phyloP scores from a whole-genome alignment of 2,888 invertebrate genomes.

The Strigamia crassipes region DNA sequence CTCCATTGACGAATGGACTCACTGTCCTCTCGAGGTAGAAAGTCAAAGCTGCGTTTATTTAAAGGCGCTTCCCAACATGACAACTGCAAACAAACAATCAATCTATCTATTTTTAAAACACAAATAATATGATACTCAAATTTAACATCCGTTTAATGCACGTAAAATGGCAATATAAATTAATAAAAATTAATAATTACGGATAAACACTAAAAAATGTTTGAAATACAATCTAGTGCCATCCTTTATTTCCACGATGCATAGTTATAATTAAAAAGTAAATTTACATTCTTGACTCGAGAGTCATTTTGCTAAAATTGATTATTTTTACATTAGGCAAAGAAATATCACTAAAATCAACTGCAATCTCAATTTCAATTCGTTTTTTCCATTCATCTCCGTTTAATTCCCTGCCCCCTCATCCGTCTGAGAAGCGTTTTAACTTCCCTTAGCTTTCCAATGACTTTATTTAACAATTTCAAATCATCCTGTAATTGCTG shows the following conservation, averaged over 20 bases:
- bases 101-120: not conserved
- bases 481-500: not conserved
- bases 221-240: not conserved
- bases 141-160: not conserved
- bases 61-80: not conserved
- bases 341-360: constrained; percentile 19
- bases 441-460: not conserved
- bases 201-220: too few relatives aligned
- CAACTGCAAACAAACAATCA: too few relatives aligned
- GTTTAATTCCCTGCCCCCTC: not conserved
- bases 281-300: not conserved
- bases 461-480: constrained; percentile 1
- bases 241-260: not conserved
- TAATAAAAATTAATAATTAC: not conserved
- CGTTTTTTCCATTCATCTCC: not conserved
- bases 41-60: not conserved
- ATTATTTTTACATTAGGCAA: not conserved
- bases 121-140: not conserved
- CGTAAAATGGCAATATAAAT: not conserved
- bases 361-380: not conserved
- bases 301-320: not conserved
- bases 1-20: not conserved
- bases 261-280: not conserved
- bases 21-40: not conserved
- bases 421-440: not conserved